These are phyloP conservation scores for Microctonus brassicae DNA, from an alignment of 2,888 invertebrate species.

Conservation along the genomic window DNA sequence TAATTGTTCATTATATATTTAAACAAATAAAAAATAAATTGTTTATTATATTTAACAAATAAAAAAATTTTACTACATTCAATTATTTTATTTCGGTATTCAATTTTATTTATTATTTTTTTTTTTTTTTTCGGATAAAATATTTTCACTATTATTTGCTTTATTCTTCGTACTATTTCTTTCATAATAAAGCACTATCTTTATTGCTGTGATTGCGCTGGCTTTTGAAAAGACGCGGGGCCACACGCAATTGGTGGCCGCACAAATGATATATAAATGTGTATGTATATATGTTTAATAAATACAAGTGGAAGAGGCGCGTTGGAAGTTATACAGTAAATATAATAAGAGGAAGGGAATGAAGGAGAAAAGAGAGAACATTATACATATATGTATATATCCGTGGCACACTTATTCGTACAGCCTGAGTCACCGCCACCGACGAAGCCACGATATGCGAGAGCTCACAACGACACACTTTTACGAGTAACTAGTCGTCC, in stretches of 20 bases:
- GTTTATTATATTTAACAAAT: no score
- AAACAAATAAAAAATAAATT: no score
- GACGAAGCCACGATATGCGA: constrained; percentile 32
- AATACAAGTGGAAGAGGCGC: not conserved
- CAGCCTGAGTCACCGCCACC: constrained; percentile 44
- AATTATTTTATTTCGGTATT: no score
- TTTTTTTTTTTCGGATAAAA: not conserved
- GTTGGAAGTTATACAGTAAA: not conserved
- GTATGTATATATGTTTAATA: not conserved
- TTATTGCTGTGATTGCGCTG: not conserved
- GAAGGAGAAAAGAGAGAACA: constrained; percentile 24
- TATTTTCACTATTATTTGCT: not conserved
- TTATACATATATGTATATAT: no score
- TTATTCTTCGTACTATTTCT: not conserved
- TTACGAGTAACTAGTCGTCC: constrained; percentile 25
- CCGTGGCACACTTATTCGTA: constrained; percentile 46
- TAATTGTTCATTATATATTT: no score
- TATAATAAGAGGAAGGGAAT: constrained; percentile 18
- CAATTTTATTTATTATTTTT: no score
- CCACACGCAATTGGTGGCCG: constrained; percentile 7
- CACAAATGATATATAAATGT: not conserved
- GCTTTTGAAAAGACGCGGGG: constrained; percentile 2
- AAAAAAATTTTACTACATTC: no score
- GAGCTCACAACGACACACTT: constrained; percentile 38
- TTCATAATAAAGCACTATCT: not conserved